phyloP scores from a whole-genome alignment of 2,797 vertebrate genomes.

The Catharus ustulatus region DNA sequence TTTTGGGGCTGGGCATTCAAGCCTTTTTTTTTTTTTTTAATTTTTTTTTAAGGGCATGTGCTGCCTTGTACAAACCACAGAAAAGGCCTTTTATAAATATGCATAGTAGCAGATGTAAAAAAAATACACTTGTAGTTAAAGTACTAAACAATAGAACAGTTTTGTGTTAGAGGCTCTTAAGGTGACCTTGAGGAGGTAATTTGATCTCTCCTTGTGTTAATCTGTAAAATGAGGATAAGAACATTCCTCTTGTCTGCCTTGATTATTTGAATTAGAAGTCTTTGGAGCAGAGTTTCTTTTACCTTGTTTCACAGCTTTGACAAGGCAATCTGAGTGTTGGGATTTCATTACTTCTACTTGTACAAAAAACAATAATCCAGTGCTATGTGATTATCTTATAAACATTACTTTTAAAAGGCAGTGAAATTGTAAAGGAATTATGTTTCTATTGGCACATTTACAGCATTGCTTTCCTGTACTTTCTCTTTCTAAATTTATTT shows the following conservation, averaged over 20 bases:
- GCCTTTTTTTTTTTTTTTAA: background rate
- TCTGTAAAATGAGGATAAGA: constrained; percentile 49
- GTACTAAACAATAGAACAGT: background rate
- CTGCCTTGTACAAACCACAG: background rate
- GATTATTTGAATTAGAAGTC: constrained; percentile 19
- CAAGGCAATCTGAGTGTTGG: background rate
- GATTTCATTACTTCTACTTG: background rate
- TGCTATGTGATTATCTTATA: background rate
- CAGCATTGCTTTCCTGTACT: background rate
- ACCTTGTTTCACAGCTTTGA: background rate
- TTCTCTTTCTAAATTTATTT: constrained; percentile 15
- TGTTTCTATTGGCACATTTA: background rate
- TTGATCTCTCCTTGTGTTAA: constrained; percentile 46
- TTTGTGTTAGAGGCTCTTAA: background rate
- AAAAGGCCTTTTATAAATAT: background rate
- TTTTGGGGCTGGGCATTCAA: background rate
- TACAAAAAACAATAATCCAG: background rate
- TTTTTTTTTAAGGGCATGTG: background rate
- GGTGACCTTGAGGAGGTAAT: constrained; percentile 50
- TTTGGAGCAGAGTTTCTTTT: constrained; percentile 23
- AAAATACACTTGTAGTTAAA: background rate
- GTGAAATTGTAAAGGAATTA: background rate
- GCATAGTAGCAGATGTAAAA: background rate
- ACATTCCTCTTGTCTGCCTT: constrained; percentile 56
- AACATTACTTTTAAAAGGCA: background rate